Evolutionary conservation across 2,888 invertebrate genomes (phyloP), one percentile per base, ranked within the genome.

Genomic region (Philereme vetulata): DNA sequence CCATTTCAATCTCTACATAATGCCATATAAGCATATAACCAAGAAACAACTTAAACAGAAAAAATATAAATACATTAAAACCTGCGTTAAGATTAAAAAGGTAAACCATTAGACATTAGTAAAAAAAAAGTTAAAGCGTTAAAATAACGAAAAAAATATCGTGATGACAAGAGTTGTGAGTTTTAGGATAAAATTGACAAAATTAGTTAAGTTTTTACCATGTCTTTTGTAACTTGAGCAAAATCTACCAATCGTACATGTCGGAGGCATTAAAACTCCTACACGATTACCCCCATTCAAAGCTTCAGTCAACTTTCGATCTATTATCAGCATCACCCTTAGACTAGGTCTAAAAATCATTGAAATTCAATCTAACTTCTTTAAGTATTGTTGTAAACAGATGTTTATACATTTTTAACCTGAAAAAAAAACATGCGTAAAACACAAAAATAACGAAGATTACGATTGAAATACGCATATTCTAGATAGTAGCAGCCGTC

Each of bases 41-140:
- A n/a, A 42, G 4, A 7, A 42, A 42, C 4, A 4, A 36, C 42
- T 43, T 21, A 21, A 21, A 21, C 21, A 21, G n/a, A 9, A n/a
- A 44, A 44, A 44, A 46, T n/a, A 45, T 7, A 4, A 38, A 4
- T 51, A 51, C 58, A 49, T n/a, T 35, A 49, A 57, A 57, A 57
- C 60, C 58, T 61, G 60, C 34, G 52, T 62, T 35, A 48, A 48
- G 42, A 35, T 33, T 21, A 38, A 47, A 42, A 38, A 62, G 40
- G 33, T 36, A 60, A 56, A 43, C 7, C 11, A 60, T 43, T 55
- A 36, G 44, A 34, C 51, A 57, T 62, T 57, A 65, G 60, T 60
- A 45, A 48, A 51, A 62, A 53, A 52, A 66, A 51, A 56, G 56
- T 65, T 62, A 64, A 60, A 66, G 60, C 64, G 52, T 65, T 66